A percentile compares a stretch with the other conserved stretches of the same genome.
These are phyloP conservation scores for Oreocharis arfaki DNA, from an alignment of 2,113 vertebrate species.

Conservation along the genomic window DNA sequence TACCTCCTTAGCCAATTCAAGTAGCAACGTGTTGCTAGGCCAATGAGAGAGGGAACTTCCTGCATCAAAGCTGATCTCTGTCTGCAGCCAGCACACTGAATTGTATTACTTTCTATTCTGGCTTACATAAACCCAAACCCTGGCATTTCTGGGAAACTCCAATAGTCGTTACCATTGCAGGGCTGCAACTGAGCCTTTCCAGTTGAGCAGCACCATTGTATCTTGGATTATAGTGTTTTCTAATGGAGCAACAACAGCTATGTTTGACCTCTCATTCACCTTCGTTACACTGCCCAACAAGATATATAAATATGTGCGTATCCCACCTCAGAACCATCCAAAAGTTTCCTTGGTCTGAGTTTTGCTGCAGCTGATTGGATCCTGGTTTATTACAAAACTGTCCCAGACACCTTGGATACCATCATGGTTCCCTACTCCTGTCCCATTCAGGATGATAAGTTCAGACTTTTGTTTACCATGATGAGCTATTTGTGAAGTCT, in stretches of 20 bases:
- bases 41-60: not conserved
- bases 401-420: not conserved
- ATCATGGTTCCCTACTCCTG: not conserved
- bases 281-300: not conserved
- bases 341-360: not conserved
- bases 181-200: not conserved
- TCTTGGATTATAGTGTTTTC: accelerated
- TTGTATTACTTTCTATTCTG: not conserved
- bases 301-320: not conserved
- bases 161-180: accelerated
- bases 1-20: not conserved
- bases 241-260: not conserved
- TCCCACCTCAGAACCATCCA: not conserved
- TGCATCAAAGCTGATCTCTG: not conserved
- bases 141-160: not conserved
- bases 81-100: not conserved
- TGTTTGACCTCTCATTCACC: not conserved
- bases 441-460: not conserved
- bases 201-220: not conserved
- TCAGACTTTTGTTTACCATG: not conserved
- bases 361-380: not conserved
- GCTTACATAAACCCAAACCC: not conserved
- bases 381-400: not conserved
- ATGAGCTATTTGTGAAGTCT: not conserved
- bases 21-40: not conserved